Evolutionary conservation across 2,797 vertebrate genomes (phyloP).

Genomic region (Pangasius mekongensis): DNA sequence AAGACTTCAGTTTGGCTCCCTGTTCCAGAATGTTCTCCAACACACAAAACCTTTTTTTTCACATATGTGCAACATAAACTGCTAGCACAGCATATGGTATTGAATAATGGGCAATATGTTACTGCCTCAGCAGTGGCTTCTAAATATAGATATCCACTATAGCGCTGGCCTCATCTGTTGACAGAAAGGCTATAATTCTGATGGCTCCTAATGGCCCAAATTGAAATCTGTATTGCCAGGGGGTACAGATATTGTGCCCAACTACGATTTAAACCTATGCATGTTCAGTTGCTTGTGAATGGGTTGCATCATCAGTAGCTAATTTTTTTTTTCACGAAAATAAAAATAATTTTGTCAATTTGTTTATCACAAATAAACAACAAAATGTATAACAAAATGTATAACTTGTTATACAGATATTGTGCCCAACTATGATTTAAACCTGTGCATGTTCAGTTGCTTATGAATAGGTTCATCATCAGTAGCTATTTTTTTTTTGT

Average conservation of each 20-base stretch:
- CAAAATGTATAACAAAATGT: no score
- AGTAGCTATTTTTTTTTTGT: not conserved
- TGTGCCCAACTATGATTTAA: no score
- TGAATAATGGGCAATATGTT: conserved; percentile 22
- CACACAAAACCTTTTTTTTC: not conserved
- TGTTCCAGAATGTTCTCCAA: not conserved
- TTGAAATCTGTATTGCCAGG: not conserved
- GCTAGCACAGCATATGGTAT: conserved; percentile 13
- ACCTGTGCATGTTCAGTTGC: not conserved
- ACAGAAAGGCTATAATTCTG: conserved; percentile 7
- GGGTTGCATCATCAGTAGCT: not conserved
- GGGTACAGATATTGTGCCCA: not conserved
- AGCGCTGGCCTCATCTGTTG: conserved; percentile 1
- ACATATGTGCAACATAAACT: conserved; percentile 4
- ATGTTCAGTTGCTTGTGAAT: not conserved
- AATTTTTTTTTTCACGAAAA: not conserved
- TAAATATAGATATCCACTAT: conserved; percentile 2
- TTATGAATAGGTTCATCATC: not conserved
- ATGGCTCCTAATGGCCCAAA: not conserved
- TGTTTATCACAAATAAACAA: not conserved
- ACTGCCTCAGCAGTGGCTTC: not conserved
- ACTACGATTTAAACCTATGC: not conserved
- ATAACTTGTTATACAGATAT: no score
- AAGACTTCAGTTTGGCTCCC: not conserved
- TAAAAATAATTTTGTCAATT: not conserved